Evolutionary conservation across 2,888 invertebrate genomes (phyloP).

Genomic region (Melipona bicolor): DNA sequence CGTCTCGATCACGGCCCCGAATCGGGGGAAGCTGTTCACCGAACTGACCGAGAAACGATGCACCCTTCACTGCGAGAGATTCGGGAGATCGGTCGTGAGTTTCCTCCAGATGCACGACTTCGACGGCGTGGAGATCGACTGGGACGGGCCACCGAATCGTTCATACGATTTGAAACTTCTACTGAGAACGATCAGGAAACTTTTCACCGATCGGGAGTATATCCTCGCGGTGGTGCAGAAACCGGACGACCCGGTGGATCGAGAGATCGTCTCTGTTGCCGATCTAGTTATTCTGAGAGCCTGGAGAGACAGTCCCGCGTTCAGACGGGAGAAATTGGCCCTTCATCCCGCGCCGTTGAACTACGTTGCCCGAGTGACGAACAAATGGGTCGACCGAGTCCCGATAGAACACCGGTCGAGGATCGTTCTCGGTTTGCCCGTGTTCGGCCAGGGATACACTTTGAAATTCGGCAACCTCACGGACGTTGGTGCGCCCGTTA

Average conservation of each 20-base stretch:
- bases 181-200: slow-evolving; percentile 4
- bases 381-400: slow-evolving; percentile 78
- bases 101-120: slow-evolving; percentile 90
- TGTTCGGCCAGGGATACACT: slow-evolving; percentile 90
- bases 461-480: slow-evolving; percentile 86
- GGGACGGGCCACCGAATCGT: slow-evolving; percentile 47
- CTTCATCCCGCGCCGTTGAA: slow-evolving; percentile 77
- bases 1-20: slow-evolving; percentile 86
- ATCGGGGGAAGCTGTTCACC: slow-evolving; percentile 34
- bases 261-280: slow-evolving; percentile 86
- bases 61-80: slow-evolving; percentile 84
- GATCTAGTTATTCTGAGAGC: slow-evolving; percentile 90
- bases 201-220: slow-evolving; percentile 86
- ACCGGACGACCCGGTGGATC: slow-evolving; percentile 88
- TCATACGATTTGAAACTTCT: slow-evolving; percentile 37
- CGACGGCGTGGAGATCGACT: slow-evolving; percentile 93
- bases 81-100: slow-evolving; percentile 87
- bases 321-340: slow-evolving; percentile 70
- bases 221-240: slow-evolving; percentile 86
- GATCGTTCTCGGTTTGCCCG: slow-evolving; percentile 89
- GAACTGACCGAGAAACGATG: slow-evolving; percentile 34
- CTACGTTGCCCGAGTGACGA: slow-evolving; percentile 68
- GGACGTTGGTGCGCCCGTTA: slow-evolving; percentile 86
- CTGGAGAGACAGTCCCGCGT: slow-evolving; percentile 82
- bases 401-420: slow-evolving; percentile 88